Percentiles rank a stretch among this genome's conserved stretches.
These are phyloP conservation scores for Procambarus clarkii DNA, from an alignment of 1,140 invertebrate genomes.

Conservation along the genomic window DNA sequence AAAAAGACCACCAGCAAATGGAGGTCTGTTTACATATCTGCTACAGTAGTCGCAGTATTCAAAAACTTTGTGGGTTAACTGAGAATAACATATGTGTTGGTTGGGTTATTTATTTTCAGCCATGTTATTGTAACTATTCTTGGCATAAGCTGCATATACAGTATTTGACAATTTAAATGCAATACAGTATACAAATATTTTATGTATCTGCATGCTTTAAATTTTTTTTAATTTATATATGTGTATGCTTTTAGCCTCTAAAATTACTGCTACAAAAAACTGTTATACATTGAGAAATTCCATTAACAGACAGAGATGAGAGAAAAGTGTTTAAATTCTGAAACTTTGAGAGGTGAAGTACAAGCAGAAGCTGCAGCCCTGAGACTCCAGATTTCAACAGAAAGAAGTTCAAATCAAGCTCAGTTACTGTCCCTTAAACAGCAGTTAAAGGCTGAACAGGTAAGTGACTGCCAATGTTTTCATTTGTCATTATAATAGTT, in stretches of 20 bases:
- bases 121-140: too few species aligned
- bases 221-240: too few species aligned
- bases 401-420: constrained; percentile 42
- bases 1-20: constrained; percentile 36
- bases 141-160: too few species aligned
- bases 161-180: too few species aligned
- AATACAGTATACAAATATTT: too few species aligned
- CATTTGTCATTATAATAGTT: too few species aligned
- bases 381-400: constrained; percentile 37
- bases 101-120: too few species aligned
- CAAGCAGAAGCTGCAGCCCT: constrained; percentile 44
- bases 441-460: constrained; percentile 54
- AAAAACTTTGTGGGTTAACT: not conserved
- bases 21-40: constrained; percentile 22
- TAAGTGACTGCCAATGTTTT: constrained; percentile 16
- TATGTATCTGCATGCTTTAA: too few species aligned
- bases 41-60: not conserved
- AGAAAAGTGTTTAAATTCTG: constrained; percentile 12
- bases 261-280: not conserved
- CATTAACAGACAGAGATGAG: constrained; percentile 38
- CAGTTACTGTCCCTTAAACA: constrained; percentile 30
- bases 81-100: too few species aligned
- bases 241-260: too few species aligned
- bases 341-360: constrained; percentile 19
- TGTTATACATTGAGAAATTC: not conserved